Evolutionary conservation across 2,113 vertebrate species (phyloP).

Genomic region (Thalassarche chlororhynchos): DNA sequence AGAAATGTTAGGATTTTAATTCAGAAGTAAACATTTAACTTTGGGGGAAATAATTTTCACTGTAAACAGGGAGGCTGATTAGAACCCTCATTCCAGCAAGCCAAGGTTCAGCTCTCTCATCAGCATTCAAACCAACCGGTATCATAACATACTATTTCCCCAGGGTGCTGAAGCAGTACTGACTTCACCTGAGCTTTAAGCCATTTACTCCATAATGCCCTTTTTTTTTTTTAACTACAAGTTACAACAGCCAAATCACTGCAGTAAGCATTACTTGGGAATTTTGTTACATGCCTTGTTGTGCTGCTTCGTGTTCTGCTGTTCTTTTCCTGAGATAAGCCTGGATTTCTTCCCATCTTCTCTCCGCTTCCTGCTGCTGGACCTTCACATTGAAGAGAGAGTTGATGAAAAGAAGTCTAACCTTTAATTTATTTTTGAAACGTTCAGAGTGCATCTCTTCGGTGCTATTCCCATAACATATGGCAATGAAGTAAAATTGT

Average conservation of each 20-base stretch:
- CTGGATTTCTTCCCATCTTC: slow-evolving; percentile 94
- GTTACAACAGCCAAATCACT: neutral
- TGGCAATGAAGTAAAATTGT: neutral
- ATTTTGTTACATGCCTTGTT: slow-evolving; percentile 80
- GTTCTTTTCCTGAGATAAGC: slow-evolving; percentile 90
- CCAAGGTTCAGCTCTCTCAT: neutral
- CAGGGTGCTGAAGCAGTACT: neutral
- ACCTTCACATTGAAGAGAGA: slow-evolving; percentile 73
- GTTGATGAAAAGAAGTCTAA: neutral
- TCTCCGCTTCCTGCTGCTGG: slow-evolving; percentile 91
- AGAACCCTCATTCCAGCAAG: neutral
- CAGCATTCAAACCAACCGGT: neutral
- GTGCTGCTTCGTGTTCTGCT: slow-evolving; percentile 85
- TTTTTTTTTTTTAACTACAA: neutral
- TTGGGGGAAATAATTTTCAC: neutral
- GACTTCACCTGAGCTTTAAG: neutral
- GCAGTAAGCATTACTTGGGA: neutral
- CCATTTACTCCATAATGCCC: neutral
- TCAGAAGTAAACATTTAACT: neutral
- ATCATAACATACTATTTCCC: neutral
- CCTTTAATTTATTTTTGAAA: neutral
- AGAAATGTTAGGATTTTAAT: slow-evolving; percentile 32
- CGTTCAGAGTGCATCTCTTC: neutral
- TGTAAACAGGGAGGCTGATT: neutral
- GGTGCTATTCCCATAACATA: slow-evolving; percentile 1